Conservation (phyloP, 1,140 invertebrate species). For the Formica selysi region DNA sequence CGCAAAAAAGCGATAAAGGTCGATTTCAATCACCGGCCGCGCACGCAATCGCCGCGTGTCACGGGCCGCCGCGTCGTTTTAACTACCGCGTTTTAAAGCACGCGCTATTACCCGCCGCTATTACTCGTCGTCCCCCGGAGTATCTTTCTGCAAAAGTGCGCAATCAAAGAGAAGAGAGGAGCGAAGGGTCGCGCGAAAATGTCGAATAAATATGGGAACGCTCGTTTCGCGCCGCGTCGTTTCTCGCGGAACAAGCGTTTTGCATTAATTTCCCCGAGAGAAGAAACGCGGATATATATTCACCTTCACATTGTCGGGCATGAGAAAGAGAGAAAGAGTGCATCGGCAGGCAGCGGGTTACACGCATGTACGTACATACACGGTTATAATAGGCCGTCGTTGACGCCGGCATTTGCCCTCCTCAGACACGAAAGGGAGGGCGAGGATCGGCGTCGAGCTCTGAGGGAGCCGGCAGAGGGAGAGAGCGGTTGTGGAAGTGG, state of each 20-base stretch:
- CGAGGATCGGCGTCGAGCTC: conserved; percentile 18
- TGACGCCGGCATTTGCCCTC: conserved; percentile 33
- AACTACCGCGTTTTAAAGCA: conserved; percentile 55
- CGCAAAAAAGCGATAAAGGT: conserved; percentile 37
- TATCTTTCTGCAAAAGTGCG: conserved; percentile 27
- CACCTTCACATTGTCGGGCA: conserved; percentile 50
- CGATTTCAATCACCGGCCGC: conserved; percentile 44
- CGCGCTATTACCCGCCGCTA: conserved; percentile 50
- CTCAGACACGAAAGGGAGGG: conserved; percentile 38
- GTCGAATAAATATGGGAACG: conserved; percentile 73
- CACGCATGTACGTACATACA: not conserved
- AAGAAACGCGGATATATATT: conserved; percentile 45
- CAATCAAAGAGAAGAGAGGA: conserved; percentile 16
- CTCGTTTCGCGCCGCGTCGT: conserved; percentile 19
- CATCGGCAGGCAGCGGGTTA: conserved; percentile 8
- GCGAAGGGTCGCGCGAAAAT: conserved; percentile 59
- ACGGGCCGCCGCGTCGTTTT: conserved; percentile 42
- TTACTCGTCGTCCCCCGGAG: conserved; percentile 19
- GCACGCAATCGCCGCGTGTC: conserved; percentile 56
- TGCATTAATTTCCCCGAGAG: conserved; percentile 69
- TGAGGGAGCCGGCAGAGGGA: not conserved
- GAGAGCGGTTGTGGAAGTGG: conserved; percentile 75
- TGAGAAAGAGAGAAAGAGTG: conserved; percentile 44
- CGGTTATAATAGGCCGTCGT: not conserved
- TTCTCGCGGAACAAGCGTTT: conserved; percentile 60